Base-by-base conservation (phyloP, 2,888 invertebrate genomes). In the Malacosoma neustria region DNA sequence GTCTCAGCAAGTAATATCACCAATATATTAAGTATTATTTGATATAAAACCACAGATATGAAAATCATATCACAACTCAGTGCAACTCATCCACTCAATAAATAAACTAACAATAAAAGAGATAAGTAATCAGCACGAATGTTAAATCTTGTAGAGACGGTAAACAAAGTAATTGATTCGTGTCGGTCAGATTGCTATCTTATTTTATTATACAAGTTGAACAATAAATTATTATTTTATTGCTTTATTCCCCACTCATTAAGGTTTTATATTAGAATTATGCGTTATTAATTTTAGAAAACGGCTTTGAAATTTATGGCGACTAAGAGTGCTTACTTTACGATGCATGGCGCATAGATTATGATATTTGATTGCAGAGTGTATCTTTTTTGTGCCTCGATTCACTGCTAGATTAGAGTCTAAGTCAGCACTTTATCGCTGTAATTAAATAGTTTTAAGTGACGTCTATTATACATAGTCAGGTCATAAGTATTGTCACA, bases 221-320 rank as follows among this genome's bases (percentile, higher is more conserved):
- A 22, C 22, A 22, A 22, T 80, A 81, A 79, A 77, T 79, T 61
- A 61, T 45, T 42, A 40, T 54, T 79, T 77, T 80, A 81, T 79
- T 55, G 70, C 77, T 80, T 71, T 81, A 81, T 81, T 77, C 74
- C 63, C 70, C 69, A 69, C 74, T 77, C 77, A 80, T 81, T 80
- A 79, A 72, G 65, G 71, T 71, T 79, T 77, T 73, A 77, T 74
- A 70, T 69, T 65, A 65, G 63, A 68, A 72, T 75, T 76, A 81
- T 74, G 72, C 72, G 67, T 67, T 77, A 81, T 77, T 79, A 79
- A 80, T 79, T 71, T 77, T 74, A 74, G 73, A 79, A 75, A 77
- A 75, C 67, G 68, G 61, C 59, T 58, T 56, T 67, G 55, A 61
- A 66, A 68, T 77, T 75, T 77, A 77, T 68, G 57, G 52, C 49